These are phyloP conservation scores for Pteronura brasiliensis DNA, from an alignment of 2,113 vertebrate species.

Conservation along the genomic window DNA sequence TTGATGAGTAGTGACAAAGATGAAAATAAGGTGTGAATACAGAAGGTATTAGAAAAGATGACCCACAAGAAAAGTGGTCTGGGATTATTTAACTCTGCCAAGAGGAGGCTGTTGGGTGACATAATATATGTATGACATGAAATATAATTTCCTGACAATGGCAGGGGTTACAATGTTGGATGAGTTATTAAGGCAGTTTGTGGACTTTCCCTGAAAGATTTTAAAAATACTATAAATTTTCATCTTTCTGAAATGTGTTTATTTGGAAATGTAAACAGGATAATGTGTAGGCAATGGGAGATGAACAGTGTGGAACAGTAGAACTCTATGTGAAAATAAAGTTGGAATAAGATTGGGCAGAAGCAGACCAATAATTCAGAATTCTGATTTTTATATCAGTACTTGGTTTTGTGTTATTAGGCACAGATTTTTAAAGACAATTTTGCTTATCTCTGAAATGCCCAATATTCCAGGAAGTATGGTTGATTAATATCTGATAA, in stretches of 20 bases:
- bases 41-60: neutral
- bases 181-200: constrained; percentile 35
- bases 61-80: neutral
- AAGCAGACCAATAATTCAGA: neutral
- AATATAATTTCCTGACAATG: constrained; percentile 38
- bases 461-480: neutral
- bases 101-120: neutral
- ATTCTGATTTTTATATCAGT: neutral
- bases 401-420: neutral
- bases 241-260: constrained; percentile 11
- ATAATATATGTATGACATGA: constrained; percentile 42
- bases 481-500: neutral
- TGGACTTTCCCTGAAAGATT: neutral
- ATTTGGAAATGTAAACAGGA: constrained; percentile 9
- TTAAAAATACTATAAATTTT: constrained; percentile 49
- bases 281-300: neutral
- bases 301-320: neutral
- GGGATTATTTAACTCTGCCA: neutral
- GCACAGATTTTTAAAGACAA: neutral
- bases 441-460: neutral
- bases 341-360: neutral
- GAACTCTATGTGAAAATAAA: neutral
- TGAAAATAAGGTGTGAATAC: neutral
- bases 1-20: neutral
- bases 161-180: constrained; percentile 29